These are phyloP conservation scores for Clupea harengus DNA, from an alignment of 2,113 vertebrate genomes.

Conservation along the genomic window DNA sequence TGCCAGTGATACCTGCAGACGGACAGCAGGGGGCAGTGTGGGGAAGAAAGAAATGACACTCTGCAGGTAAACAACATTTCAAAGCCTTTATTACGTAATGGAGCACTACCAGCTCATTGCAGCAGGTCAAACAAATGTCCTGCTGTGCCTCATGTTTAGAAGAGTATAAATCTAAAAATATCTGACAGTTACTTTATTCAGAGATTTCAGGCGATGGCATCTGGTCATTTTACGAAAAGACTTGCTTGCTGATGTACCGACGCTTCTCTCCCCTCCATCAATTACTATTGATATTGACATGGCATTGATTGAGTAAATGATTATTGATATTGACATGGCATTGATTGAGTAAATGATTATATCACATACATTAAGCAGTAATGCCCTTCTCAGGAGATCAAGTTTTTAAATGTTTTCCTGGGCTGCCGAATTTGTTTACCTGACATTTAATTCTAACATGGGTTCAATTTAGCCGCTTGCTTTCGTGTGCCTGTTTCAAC, in stretches of 20 bases:
- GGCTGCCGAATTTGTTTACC: neutral
- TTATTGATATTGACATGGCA: no score
- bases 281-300: neutral
- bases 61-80: neutral
- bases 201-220: no score
- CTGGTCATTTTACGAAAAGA: neutral
- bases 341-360: neutral
- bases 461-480: slow-evolving; percentile 2
- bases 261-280: no score
- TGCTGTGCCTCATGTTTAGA: no score
- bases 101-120: neutral
- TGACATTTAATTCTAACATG: slow-evolving; percentile 13
- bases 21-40: neutral
- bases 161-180: no score
- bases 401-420: neutral
- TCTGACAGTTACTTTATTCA: no score
- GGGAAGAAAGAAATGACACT: neutral
- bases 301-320: no score
- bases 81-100: neutral
- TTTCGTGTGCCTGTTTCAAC: neutral
- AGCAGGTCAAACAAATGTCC: neutral
- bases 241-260: no score
- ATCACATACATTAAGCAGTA: neutral
- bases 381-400: neutral
- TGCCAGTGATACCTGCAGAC: neutral